Evolutionary conservation across 2,113 vertebrate genomes (phyloP).

Genomic region (Erpornis zantholeuca): DNA sequence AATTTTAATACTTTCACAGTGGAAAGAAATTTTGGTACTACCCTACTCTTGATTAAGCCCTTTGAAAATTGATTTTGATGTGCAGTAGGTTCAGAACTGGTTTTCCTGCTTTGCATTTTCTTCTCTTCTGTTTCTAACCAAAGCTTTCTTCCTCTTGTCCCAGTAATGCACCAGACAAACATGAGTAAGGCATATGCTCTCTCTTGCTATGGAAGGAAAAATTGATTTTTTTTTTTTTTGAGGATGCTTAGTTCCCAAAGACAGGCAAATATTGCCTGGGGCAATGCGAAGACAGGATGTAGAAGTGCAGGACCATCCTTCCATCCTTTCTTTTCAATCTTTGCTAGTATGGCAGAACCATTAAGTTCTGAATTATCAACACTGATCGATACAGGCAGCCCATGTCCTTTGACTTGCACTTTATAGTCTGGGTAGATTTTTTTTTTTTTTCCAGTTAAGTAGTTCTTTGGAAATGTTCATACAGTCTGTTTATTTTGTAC

Average conservation of each 20-base stretch:
- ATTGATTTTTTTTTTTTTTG: background rate
- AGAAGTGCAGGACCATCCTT: background rate
- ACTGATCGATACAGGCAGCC: background rate
- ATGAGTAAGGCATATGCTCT: background rate
- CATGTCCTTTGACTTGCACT: background rate
- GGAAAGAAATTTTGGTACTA: background rate
- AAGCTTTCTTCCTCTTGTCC: background rate
- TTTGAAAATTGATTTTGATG: background rate
- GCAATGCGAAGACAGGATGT: background rate
- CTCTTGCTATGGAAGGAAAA: background rate
- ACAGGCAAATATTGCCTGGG: background rate
- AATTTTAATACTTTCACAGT: background rate
- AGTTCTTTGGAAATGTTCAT: background rate
- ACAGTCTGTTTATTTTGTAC: background rate
- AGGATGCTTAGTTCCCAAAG: background rate
- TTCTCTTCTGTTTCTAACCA: background rate
- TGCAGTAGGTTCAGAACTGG: background rate
- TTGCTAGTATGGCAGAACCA: background rate
- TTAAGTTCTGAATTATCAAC: background rate
- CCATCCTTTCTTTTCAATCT: background rate
- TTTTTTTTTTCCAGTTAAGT: background rate
- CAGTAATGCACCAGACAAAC: background rate
- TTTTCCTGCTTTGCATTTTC: background rate
- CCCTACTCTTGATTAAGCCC: background rate
- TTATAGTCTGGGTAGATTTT: background rate